Conservation (phyloP, 1,140 invertebrate genomes). For the Apis mellifera region Amel_HAv3.1 CM009932.2:12013501-12014000, state of each 20-base stretch:
- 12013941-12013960: neutral
- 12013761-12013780: neutral
- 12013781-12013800: no score
- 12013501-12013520: neutral
- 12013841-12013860: constrained; percentile 34
- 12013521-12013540: neutral
- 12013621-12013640: neutral
- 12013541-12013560: neutral
- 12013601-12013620: neutral
- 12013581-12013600: neutral
- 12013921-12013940: no score
- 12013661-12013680: neutral
- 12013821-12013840: constrained; percentile 5
- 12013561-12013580: neutral
- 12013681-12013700: neutral
- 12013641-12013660: neutral
- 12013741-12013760: neutral
- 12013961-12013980: constrained; percentile 47
- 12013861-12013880: constrained; percentile 22
- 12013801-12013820: constrained; percentile 1
- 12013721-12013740: neutral
- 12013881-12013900: constrained; percentile 5
- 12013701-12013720: constrained; percentile 28
- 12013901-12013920: no score
- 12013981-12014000: constrained; percentile 28